Evolutionary conservation across 2,113 vertebrate species (phyloP).

Genomic region (Cynoglossus semilaevis): DNA sequence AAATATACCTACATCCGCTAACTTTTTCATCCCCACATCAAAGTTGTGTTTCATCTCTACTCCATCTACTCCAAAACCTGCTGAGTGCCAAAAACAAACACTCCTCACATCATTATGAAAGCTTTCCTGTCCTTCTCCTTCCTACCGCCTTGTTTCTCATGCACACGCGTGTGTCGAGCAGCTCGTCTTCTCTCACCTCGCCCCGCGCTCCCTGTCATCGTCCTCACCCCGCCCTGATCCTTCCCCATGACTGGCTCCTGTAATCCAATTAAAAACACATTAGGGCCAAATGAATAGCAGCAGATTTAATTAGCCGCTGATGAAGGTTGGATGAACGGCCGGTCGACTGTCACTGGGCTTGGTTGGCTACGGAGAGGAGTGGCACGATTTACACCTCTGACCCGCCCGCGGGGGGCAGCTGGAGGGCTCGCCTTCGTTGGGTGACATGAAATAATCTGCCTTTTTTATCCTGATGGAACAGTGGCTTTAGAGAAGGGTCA

Average conservation of each 20-base stretch:
- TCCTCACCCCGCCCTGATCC: conserved; percentile 58
- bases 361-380: conserved; percentile 15
- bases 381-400: too few species aligned
- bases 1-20: conserved; percentile 22
- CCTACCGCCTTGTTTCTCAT: conserved; percentile 31
- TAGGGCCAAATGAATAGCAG: conserved; percentile 72
- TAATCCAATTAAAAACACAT: conserved; percentile 80
- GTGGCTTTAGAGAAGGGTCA: too few species aligned
- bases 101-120: conserved; percentile 33
- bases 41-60: conserved; percentile 20
- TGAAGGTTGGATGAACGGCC: conserved; percentile 56
- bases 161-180: conserved; percentile 45
- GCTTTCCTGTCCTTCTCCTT: not conserved
- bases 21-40: conserved; percentile 51
- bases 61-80: conserved; percentile 36
- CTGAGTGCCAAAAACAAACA: conserved; percentile 47
- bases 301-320: conserved; percentile 77
- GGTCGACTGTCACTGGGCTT: conserved; percentile 24
- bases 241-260: conserved; percentile 58
- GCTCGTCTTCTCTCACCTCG: conserved; percentile 41
- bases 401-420: not conserved
- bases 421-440: conserved; percentile 1
- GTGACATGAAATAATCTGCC: too few species aligned
- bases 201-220: conserved; percentile 38
- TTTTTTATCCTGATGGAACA: too few species aligned